Evolutionary conservation across 2,113 vertebrate species (phyloP), one percentile per base, ranked within the genome.

Genomic region (Passer domesticus): DNA sequence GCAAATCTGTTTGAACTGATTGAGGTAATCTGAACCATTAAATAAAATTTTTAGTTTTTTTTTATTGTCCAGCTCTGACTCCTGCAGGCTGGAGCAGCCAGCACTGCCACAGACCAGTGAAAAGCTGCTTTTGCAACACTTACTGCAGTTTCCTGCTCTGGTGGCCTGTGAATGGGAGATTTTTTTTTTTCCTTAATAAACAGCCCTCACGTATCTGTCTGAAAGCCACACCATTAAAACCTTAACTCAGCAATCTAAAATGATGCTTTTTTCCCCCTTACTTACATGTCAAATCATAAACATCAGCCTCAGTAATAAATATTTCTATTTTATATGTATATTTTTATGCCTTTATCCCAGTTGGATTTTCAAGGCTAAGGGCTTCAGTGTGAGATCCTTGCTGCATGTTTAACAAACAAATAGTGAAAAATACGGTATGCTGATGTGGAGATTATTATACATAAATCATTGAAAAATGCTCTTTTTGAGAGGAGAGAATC

Each of bases 391-490:
- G 53, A 89, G 64, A 68, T 50, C 76, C 88, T 73, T 75, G 79
- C 80, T 89, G 69, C 80, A 79, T 87, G 80, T 94, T 94, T 93
- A 81, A 87, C 88, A 94, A 93, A 94, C 90, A 97, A 95, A 92
- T 87, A 94, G 80, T 82, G 92, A 89, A 94, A 95, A 94, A 92
- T 78, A 90, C 46, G 30, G 85, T 84, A 95, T 95, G 95, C 92
- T 96, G 95, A 96, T 93, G 90, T 94, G 89, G 92, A 92, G 86
- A 87, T 97, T 95, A 96, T 93, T 89, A 90, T 76, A 96, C 96
- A 96, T 96, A 97, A 96, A 96, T 97, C 94, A 97, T 94, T 95
- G 93, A 89, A 95, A 97, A 96, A 97, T 84, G 83, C 62, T 93
- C 53, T 82, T 93, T 95, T 96, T 92, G 87, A 83, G 94, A 87